These are phyloP conservation scores for Mustela lutreola DNA, from an alignment of 2,113 vertebrate genomes.

Conservation along the genomic window DNA sequence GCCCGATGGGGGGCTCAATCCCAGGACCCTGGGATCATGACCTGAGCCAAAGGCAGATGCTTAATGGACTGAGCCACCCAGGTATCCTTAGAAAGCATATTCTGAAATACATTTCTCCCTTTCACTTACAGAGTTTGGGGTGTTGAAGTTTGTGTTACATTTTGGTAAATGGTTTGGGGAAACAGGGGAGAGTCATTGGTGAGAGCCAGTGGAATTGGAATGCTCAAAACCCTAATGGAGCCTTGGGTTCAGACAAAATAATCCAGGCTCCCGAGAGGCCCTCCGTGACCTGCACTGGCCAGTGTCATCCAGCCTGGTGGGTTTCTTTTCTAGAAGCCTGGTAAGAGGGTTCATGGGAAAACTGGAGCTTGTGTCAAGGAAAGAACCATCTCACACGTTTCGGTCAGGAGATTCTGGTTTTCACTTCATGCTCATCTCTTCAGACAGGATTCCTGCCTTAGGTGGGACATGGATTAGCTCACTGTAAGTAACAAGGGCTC, in stretches of 20 bases:
- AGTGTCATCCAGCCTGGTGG: background rate
- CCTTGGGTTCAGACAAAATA: background rate
- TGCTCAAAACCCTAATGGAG: background rate
- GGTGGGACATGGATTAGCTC: background rate
- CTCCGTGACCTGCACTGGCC: background rate
- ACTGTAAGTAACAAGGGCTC: background rate
- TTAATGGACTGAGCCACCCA: too few relatives aligned
- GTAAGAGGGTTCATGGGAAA: background rate
- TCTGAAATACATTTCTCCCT: background rate
- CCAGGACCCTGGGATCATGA: too few relatives aligned
- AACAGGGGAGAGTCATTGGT: background rate
- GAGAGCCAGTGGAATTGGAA: background rate
- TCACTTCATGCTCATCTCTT: background rate
- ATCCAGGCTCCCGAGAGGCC: background rate
- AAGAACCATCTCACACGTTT: background rate
- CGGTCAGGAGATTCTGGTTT: background rate
- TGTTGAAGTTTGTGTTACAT: background rate
- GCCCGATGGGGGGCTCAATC: too few relatives aligned
- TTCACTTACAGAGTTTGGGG: background rate
- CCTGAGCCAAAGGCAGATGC: too few relatives aligned
- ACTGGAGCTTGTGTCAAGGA: conserved; percentile 13
- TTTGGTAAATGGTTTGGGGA: background rate
- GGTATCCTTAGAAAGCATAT: background rate
- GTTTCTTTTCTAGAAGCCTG: background rate
- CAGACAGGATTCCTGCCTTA: background rate